Conservation (phyloP, 1,140 invertebrate species). For the Drosophila teissieri region DNA sequence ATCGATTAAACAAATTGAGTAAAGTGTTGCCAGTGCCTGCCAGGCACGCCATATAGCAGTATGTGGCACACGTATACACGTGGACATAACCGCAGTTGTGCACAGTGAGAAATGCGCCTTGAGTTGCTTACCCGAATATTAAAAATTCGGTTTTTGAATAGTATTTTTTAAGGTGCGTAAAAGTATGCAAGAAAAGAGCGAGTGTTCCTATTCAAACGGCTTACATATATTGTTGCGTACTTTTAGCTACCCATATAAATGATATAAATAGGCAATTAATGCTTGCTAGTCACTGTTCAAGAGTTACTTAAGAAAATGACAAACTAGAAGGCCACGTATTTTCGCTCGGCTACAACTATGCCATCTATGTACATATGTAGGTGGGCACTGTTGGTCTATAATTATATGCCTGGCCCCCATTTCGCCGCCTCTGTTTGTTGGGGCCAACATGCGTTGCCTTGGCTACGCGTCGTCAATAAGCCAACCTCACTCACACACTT, state of each 20-base stretch:
- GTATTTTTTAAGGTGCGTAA: neutral
- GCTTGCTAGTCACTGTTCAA: too few species aligned
- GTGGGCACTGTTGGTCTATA: conserved; percentile 35
- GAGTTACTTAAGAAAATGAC: too few species aligned
- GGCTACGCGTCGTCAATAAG: conserved; percentile 58
- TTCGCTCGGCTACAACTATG: conserved; percentile 13
- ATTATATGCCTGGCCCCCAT: conserved; percentile 51
- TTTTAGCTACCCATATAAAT: too few species aligned
- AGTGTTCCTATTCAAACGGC: too few species aligned
- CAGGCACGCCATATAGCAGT: conserved; percentile 49
- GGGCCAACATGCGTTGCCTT: conserved; percentile 52
- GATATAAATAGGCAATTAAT: too few species aligned
- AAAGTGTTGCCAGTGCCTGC: conserved; percentile 71
- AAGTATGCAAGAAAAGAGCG: too few species aligned
- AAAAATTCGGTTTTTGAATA: neutral
- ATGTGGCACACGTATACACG: conserved; percentile 36
- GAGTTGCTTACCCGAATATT: neutral
- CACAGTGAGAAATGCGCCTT: neutral
- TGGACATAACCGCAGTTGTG: conserved; percentile 4
- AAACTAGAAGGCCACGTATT: too few species aligned
- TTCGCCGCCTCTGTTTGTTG: conserved; percentile 53
- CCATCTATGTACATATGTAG: neutral
- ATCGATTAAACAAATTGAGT: conserved; percentile 83
- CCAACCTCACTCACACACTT: conserved; percentile 31
- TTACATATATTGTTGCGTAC: too few species aligned